Conservation (phyloP, 2,797 vertebrate species). For the Pteropus rufus region DNA sequence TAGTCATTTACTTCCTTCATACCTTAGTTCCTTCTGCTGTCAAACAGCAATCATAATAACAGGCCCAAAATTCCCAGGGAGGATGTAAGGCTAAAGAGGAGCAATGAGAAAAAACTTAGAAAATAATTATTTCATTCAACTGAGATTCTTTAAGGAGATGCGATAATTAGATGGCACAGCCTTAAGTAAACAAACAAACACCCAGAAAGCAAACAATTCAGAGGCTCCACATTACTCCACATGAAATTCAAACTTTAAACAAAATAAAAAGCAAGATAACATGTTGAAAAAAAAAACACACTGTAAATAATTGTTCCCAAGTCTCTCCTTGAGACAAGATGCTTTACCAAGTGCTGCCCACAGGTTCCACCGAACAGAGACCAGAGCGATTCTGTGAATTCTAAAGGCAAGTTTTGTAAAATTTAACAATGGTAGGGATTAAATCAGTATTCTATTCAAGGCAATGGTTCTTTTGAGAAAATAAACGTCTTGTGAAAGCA, state of each 20-base stretch:
- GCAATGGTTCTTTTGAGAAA: neutral
- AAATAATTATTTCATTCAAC: constrained; percentile 40
- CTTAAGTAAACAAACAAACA: constrained; percentile 13
- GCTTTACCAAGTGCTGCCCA: neutral
- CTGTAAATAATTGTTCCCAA: neutral
- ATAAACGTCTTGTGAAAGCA: neutral
- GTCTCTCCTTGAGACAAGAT: constrained; percentile 2
- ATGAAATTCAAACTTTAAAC: constrained; percentile 46
- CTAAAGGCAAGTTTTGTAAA: neutral
- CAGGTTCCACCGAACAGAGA: neutral
- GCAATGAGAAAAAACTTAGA: constrained; percentile 36
- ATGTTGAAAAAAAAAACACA: neutral
- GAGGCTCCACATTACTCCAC: neutral
- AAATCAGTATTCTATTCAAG: neutral
- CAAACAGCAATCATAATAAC: constrained; percentile 23
- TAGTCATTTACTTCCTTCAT: constrained; percentile 39
- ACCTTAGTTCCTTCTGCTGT: constrained; percentile 20
- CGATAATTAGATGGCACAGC: constrained; percentile 8
- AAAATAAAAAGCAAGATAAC: constrained; percentile 31
- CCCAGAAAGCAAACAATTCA: constrained; percentile 33
- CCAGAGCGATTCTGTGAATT: neutral
- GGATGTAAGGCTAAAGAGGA: constrained; percentile 14
- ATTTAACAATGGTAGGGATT: neutral
- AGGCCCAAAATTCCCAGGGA: neutral
- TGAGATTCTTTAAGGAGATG: constrained; percentile 3